Evolutionary conservation across 2,797 vertebrate species (phyloP), one percentile per base, ranked within the genome.

Genomic region (Taenioides sp.): DNA sequence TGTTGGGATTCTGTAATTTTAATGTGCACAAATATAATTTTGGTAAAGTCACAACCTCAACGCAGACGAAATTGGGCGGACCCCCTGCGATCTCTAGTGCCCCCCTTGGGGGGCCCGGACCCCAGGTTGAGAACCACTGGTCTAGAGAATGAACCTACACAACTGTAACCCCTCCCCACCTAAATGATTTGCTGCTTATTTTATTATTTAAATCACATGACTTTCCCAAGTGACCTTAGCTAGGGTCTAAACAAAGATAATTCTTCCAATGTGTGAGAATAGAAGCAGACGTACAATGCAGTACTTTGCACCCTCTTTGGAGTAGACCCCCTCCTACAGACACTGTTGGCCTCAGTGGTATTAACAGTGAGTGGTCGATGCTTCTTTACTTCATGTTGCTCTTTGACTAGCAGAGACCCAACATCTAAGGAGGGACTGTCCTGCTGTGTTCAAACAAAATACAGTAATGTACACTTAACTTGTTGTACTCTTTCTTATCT

Each of bases 341-440:
- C 57, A 71, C 74, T 20, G 75, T 71, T n/a, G 37, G 5, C 20
- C 77, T 28, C 4, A 77, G 31, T 78, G 22, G 60, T 16, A 47
- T 47, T 47, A 47, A 47, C 61, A 4, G 62, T 72, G 72, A 86
- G 83, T 83, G 84, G 81, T 87, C 84, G 70, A 0, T 64, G 80
- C 22, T 90, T 78, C 75, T 89, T 90, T 4, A 88, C 90, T 73
- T 67, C 89, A 76, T 37, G 83, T 67, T 92, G 58, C 67, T 94
- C 93, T 69, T 86, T 87, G 74, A 92, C 80, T 49, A 94, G 88
- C 52, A 94, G 88, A 76, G 89, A 92, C 73, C 90, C 86, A 18
- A 92, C 77, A 78, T 94, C 92, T 47, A 76, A 76, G 55, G 90
- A 2, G 0, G 92, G 88, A 59, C 92, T 88, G 72, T 93, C 88